Evolutionary conservation across 2,113 vertebrate species (phyloP).

Genomic region (Catharus bicknelli): DNA sequence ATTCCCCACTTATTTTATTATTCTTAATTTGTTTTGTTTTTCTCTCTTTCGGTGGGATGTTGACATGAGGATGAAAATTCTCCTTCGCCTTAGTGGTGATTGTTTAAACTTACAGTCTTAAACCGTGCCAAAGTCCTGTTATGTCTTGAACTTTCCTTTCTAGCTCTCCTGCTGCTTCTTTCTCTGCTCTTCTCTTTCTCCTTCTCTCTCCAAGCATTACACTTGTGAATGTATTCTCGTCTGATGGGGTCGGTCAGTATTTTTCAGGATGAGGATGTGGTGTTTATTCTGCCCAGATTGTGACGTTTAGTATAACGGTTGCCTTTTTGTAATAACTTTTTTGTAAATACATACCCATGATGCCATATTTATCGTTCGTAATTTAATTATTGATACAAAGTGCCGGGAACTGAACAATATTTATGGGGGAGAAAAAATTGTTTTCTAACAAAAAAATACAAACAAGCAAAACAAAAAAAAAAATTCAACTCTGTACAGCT

Average conservation of each 20-base stretch:
- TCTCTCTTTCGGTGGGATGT: constrained; percentile 84
- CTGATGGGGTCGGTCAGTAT: constrained; percentile 96
- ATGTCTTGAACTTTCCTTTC: constrained; percentile 94
- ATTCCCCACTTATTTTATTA: constrained; percentile 51
- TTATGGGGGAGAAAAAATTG: constrained; percentile 90
- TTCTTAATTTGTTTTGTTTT: constrained; percentile 38
- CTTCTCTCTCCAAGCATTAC: constrained; percentile 79
- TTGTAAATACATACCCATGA: constrained; percentile 99
- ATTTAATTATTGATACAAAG: constrained; percentile 98
- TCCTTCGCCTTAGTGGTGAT: constrained; percentile 93
- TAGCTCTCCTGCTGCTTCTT: constrained; percentile 30
- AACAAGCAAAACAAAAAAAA: neutral
- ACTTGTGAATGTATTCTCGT: constrained; percentile 99
- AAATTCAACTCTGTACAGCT: constrained; percentile 90
- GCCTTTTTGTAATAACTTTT: constrained; percentile 98
- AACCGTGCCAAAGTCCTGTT: constrained; percentile 99
- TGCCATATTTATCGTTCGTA: constrained; percentile 99
- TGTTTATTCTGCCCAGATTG: constrained; percentile 92
- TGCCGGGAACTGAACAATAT: constrained; percentile 98
- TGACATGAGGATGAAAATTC: constrained; percentile 83
- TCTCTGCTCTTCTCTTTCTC: constrained; percentile 18
- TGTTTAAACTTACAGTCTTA: constrained; percentile 97
- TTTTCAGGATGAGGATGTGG: constrained; percentile 93
- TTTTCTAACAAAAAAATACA: constrained; percentile 86
- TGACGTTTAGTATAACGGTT: constrained; percentile 96